Evolutionary conservation across 2,113 vertebrate genomes (phyloP).

Genomic region (Calypte anna): DNA sequence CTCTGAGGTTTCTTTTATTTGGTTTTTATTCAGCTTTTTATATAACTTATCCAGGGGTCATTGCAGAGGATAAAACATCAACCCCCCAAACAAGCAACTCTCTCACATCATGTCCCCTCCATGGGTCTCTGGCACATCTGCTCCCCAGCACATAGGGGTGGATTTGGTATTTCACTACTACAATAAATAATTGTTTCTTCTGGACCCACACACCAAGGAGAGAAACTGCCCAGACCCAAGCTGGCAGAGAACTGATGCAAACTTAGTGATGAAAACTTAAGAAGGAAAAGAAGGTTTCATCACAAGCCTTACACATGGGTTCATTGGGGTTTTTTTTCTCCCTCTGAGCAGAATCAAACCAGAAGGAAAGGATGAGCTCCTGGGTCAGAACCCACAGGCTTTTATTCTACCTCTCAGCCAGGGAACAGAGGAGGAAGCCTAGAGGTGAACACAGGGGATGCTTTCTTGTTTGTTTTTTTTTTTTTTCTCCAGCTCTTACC

Average conservation of each 20-base stretch:
- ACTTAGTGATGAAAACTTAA: neutral
- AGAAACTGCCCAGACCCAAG: neutral
- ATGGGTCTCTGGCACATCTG: neutral
- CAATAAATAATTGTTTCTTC: neutral
- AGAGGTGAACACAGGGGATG: neutral
- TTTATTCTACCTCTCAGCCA: neutral
- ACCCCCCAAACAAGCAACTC: neutral
- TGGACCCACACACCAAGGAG: fast-evolving
- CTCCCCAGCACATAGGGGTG: fast-evolving
- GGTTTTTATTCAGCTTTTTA: neutral
- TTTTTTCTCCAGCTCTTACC: no score
- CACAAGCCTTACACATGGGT: neutral
- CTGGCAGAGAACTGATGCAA: neutral
- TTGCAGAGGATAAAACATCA: neutral
- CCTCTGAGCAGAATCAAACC: neutral
- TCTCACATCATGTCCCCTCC: neutral
- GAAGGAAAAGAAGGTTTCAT: neutral
- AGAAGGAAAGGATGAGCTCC: neutral
- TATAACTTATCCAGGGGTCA: neutral
- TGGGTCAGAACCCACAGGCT: neutral
- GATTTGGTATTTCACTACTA: neutral
- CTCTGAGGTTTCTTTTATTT: neutral
- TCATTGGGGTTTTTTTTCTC: neutral
- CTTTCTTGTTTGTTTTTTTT: neutral
- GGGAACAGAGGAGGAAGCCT: neutral